Base-by-base conservation (phyloP, 1,140 invertebrate genomes). In the Hylaeus anthracinus region DNA sequence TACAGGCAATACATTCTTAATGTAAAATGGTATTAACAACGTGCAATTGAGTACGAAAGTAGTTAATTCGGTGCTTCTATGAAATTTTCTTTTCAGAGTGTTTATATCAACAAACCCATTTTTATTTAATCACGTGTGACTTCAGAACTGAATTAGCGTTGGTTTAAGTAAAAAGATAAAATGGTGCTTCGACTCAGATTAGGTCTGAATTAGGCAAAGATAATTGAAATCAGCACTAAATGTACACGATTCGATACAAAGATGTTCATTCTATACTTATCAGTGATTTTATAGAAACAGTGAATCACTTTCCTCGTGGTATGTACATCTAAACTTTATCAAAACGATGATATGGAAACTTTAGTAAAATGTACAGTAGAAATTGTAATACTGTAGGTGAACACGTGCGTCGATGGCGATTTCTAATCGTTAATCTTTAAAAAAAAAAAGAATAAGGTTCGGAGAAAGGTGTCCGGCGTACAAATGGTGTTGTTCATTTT, bases 391-490 rank as follows among this genome's bases (percentile, higher is more conserved):
- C 15, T 39, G 39, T 71, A 45, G 0, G 12, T 41, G 1, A 12
- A 26, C 5, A 0, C 43, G n/a, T 39, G 39, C 12, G 6, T 75
- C 15, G 5, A 45, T 2, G n/a, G 26, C 37, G 43, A 45, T 55
- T 10, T 41, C 43, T 51, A 26, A 26, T 26, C 26, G 48, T 61
- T 9, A 1, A 45, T 45, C 3, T 14, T 51, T 1, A 26, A n/a
- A 41, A 43, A 58, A 58, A 26, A 26, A 26, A 26, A 26, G 26
- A 26, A 26, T 26, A 26, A 39, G 26, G 48, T n/a, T 12, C 2
- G 15, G 15, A 72, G 70, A 61, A 74, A 74, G 55, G 72, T 67
- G 71, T 53, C 72, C n/a, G 61, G 39, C 69, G 14, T 48, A 10
- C 15, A 45, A 26, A 71, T 6, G 15, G 41, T 8, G 51, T 14